Evolutionary conservation across 1,140 invertebrate genomes (phyloP), one percentile per base, ranked within the genome.

Genomic region (Conus betulinus): DNA sequence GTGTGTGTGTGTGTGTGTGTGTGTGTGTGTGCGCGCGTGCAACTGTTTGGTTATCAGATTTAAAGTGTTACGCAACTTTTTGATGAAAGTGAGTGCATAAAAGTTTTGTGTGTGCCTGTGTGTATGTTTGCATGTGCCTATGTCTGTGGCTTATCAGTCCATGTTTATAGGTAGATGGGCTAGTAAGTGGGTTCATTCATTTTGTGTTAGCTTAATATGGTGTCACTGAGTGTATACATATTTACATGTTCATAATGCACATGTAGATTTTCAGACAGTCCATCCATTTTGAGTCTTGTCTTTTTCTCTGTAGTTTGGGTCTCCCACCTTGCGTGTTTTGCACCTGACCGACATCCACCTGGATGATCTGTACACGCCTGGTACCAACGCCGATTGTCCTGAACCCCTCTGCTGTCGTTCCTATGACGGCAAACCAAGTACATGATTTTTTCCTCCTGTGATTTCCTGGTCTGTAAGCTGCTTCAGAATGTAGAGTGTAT

Each of bases 341-440:
- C 97, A 98, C 63, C 93, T 98, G 74, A 97, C 97, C 0, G 98
- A 98, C 93, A 96, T 98, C 76, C 98, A 98, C 93, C 96, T 97
- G 87, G 98, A 98, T 94, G 96, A 97, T 0, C 93, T 96, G 6
- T 99, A 98, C 92, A 94, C 96, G 88, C 93, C 96, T 1, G 96
- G 96, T 20, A 96, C 97, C 0, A 96, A 97, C 81, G 96, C 97
- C 5, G 92, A 96, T 5, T 99, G 98, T 92, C 96, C 95, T 8
- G 96, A 97, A 91, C 97, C 97, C 7, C 95, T 97, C 8, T 99
- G 98, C 92, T 99, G 98, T 94, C 96, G 97, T 85, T 93, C 90
- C n/a, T 95, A 96, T 17, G 96, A 97, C 92, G 94, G 95, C 3
- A 84, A 63, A 8, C 90, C 93, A 91, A 15, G 57, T 60, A 60